Conservation (phyloP, 2,888 invertebrate species). For the Argyresthia albistria region DNA sequence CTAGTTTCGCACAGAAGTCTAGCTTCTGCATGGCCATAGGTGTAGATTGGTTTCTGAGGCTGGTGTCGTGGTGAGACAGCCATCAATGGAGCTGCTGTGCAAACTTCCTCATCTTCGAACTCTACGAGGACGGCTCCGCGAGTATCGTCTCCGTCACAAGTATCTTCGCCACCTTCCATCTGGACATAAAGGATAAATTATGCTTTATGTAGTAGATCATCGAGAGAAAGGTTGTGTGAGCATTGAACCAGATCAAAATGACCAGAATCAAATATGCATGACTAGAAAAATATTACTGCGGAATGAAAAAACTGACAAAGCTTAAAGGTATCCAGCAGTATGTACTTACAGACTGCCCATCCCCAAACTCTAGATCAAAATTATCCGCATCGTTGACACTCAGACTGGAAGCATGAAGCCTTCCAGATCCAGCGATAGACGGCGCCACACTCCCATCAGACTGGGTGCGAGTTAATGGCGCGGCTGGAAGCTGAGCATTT, state of each 20-base stretch:
- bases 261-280: no score
- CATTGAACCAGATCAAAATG: no score
- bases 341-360: constrained; percentile 20
- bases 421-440: constrained; percentile 68
- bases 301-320: no score
- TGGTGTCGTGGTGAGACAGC: constrained; percentile 74
- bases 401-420: constrained; percentile 79
- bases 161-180: constrained; percentile 39
- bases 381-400: constrained; percentile 82
- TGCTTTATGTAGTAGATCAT: no score
- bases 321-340: no score
- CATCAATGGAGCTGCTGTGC: constrained; percentile 81
- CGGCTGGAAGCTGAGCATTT: constrained; percentile 28
- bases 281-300: no score
- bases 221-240: no score
- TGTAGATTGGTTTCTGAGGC: constrained; percentile 82
- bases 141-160: constrained; percentile 51
- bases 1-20: constrained; percentile 57
- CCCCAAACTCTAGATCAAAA: constrained; percentile 66
- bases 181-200: constrained; percentile 11
- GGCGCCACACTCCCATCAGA: constrained; percentile 83
- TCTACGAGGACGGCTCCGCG: constrained; percentile 86
- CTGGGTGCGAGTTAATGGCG: constrained; percentile 78
- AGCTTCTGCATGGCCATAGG: constrained; percentile 75
- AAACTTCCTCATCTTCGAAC: constrained; percentile 85